Evolutionary conservation across 2,888 invertebrate species (phyloP), one percentile per base, ranked within the genome.

Genomic region (Limnephilus lunatus): DNA sequence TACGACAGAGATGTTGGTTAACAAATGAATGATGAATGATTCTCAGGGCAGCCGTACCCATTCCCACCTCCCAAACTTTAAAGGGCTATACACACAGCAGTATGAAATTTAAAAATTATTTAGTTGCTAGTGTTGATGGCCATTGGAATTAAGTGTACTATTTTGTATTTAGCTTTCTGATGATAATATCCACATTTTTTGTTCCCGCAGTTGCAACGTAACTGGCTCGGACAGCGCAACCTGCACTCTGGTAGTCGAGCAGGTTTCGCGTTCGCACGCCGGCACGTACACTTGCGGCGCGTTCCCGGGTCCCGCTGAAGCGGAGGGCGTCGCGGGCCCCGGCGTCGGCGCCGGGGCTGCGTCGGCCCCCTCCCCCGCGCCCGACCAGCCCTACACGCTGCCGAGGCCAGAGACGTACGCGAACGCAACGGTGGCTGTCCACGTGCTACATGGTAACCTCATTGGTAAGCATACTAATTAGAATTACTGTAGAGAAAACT

Each of bases 241-340:
- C 92, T 96, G 96, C 92, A 96, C 96, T 80, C 95, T 97, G 94
- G 95, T 96, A 92, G 95, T 97, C 93, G 96, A 96, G 93, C 96
- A 96, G 94, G 96, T 97, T 81, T 96, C 96, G 94, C 96, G 96
- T 93, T 95, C 95, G 91, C 96, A 97, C 94, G 96, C 96, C 53
- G 97, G 97, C 92, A 97, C 97, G 95, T 97, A 97, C 95, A 97
- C 96, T 94, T 97, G 97, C 94, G 94, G 95, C 91, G 96, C 96
- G 53, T 93, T 93, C 88, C 93, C 93, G 44, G 88, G 85, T 30
- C 91, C 91, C 25, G 91, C 88, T 82, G 92, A 94, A 81, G 95
- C 95, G 95, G 82, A 48, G 89, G 90, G 35, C 89, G 90, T 80
- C 31, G 88, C 25, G 39, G 82, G 9, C 91, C 92, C 11, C 80